A percentile compares a stretch with the other conserved stretches of the same genome.
phyloP scores from a whole-genome alignment of 2,797 vertebrate genomes.

The Parambassis ranga region DNA sequence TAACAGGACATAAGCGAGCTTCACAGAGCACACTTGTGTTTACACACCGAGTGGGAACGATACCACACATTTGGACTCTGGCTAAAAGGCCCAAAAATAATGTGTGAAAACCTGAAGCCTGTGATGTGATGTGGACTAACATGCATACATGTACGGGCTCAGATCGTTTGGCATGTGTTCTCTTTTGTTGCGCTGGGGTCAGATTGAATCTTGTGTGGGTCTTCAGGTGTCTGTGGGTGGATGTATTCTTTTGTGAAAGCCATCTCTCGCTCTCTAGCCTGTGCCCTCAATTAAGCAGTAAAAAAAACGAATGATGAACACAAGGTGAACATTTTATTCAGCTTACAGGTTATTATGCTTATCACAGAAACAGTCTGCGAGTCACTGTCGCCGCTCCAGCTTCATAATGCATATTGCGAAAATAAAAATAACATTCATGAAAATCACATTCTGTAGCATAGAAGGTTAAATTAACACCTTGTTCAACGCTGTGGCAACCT shows the following conservation, averaged over 20 bases:
- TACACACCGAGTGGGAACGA: background rate
- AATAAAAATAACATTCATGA: constrained; percentile 34
- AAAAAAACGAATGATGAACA: background rate
- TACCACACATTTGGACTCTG: no score
- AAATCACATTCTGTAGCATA: constrained; percentile 20
- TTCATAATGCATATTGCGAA: constrained; percentile 27
- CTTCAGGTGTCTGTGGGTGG: background rate
- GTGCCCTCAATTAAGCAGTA: constrained; percentile 33
- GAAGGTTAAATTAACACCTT: constrained; percentile 49
- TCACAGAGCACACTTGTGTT: background rate
- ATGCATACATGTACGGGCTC: no score
- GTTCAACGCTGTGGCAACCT: constrained; percentile 20
- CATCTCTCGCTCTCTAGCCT: no score
- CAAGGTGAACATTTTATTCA: constrained; percentile 10
- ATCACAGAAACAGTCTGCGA: constrained; percentile 23
- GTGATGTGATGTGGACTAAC: no score
- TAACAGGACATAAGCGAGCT: background rate
- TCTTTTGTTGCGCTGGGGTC: background rate
- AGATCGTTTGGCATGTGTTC: background rate
- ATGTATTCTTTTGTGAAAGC: background rate
- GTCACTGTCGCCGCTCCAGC: constrained; percentile 1
- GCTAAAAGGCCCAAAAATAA: no score
- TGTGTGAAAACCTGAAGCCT: no score
- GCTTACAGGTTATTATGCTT: constrained; percentile 27
- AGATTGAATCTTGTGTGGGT: background rate